Base-by-base conservation (phyloP, 2,113 vertebrate species). In the Poicephalus gulielmi region DNA sequence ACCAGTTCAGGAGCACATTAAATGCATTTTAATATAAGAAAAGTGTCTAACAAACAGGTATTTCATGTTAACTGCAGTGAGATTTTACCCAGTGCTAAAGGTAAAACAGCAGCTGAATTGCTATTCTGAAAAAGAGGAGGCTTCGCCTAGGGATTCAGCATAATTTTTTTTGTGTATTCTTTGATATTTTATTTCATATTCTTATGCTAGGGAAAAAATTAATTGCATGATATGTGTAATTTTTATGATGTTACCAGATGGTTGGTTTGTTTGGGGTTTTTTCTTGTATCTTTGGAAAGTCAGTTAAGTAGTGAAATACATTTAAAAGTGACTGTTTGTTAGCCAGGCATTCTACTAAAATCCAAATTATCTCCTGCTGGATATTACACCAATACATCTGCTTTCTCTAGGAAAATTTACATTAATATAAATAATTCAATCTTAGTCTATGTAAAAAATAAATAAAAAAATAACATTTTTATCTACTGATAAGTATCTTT, bases 371-470 rank as follows among this genome's bases (percentile, higher is more conserved):
- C 41, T 85, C 20, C 50, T 75, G 10, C 25, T 44, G 63, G 77
- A 7, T 92, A 88, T 93, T 85, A 63, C 20, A 83, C 3, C 25
- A 74, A 19, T 74, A 63, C 68, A 83, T 55, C 53, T 92, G 74
- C 55, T 77, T 94, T 81, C 16, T 39, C 41, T 88, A 27, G 55
- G 35, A 80, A 94, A 91, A 69, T 46, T 50, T 87, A 52, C 27
- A 76, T 94, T 76, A 82, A 81, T 70, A 41, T n/a, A 77, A 41
- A 66, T 74, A 78, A 83, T 83, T 89, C 75, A 46, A 25, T 73
- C 41, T 76, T 76, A 77, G 13, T 53, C 86, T 22, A 43, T 93
- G 28, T 53, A 57, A 77, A 79, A 83, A 86, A 59, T 47, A 73
- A 35, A 74, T 71, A 37, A 37, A 9, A 37, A 37, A 37, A 37